These are phyloP conservation scores for Spinibarbus caldwelli DNA, from an alignment of 2,797 vertebrate genomes.

Conservation along the genomic window DNA sequence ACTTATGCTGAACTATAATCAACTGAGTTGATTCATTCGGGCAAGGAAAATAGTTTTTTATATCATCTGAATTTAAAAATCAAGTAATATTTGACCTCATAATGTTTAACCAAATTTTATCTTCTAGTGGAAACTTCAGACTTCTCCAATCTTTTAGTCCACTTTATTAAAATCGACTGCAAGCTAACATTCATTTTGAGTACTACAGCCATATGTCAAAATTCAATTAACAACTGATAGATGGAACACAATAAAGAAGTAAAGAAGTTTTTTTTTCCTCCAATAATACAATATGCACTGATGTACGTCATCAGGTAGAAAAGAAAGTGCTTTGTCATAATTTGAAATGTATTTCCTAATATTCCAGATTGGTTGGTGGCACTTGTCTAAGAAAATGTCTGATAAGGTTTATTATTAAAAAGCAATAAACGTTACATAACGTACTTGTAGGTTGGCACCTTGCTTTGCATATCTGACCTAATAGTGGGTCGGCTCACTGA, in stretches of 20 bases:
- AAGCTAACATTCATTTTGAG: background rate
- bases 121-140: background rate
- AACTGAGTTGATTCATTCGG: background rate
- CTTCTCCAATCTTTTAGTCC: background rate
- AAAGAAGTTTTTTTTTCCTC: background rate
- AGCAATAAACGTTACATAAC: conserved; percentile 1
- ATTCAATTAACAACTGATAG: background rate
- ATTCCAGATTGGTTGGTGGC: background rate
- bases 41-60: background rate
- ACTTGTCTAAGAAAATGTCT: background rate
- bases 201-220: background rate
- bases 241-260: background rate
- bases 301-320: too few species aligned
- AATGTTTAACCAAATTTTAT: background rate
- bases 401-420: conserved; percentile 14
- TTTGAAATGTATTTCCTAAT: background rate
- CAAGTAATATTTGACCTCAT: background rate
- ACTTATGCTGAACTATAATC: background rate
- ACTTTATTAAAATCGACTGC: background rate
- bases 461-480: background rate
- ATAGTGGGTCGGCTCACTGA: background rate
- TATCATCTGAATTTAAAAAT: background rate
- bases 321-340: background rate
- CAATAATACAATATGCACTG: too few species aligned
- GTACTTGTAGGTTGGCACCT: background rate